Evolutionary conservation across 2,888 invertebrate species (phyloP), one percentile per base, ranked within the genome.

Genomic region (Dryobotodes eremita): DNA sequence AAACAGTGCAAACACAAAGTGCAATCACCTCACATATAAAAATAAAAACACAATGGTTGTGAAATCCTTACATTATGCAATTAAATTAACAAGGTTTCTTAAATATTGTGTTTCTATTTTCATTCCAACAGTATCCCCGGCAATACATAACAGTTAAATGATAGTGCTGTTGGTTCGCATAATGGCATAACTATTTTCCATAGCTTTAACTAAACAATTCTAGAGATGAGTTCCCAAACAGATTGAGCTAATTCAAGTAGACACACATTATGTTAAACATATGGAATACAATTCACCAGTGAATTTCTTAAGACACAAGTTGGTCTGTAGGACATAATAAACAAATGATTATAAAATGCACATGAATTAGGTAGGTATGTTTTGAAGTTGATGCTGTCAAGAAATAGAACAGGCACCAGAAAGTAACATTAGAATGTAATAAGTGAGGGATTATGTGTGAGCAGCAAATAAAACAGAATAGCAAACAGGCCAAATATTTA

Each of bases 121-220:
- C 89, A 91, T 87, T 73, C 90, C 91, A 92, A 92, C 92, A 91
- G 90, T 89, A 91, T 90, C 93, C 92, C 91, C 91, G 71, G 87
- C 79, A 82, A 90, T 86, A 85, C 83, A 86, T 75, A 71, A 31
- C 65, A 53, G 31, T 75, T 76, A 73, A 72, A 70, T 61, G 55
- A 75, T 57, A 50, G 20, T 75, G 48, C n/a, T 46, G 57, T 74
- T 74, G 31, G 57, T 75, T 64, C 4, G 11, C 36, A 15, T 50
- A 26, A 65, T 42, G 10, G 20, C 23, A 31, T 15, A 6, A 42
- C 7, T 64, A 59, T 46, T 48, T 69, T 69, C 13, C 4, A 66
- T 48, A 64, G 36, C 17, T 69, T 53, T 31, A 36, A 50, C 42
- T 53, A 61, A 26, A n/a, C 50, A 36, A 55, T 23, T 64, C n/a